Evolutionary conservation across 2,113 vertebrate genomes (phyloP).

Genomic region (Arothron firmamentum): DNA sequence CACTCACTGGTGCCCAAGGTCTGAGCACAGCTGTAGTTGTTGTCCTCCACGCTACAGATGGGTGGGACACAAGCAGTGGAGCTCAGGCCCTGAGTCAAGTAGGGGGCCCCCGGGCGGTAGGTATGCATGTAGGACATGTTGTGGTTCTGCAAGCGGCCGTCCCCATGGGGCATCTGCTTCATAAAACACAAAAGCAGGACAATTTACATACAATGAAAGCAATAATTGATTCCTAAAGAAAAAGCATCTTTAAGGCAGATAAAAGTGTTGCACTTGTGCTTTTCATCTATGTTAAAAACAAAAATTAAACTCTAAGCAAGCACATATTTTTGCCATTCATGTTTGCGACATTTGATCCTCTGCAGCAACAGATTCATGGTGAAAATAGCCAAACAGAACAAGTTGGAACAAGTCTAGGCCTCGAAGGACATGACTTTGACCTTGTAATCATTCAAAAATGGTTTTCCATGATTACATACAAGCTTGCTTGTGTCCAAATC

Average conservation of each 20-base stretch:
- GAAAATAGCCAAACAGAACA: too few species aligned
- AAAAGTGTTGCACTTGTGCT: neutral
- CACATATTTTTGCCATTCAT: too few species aligned
- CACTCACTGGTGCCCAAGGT: constrained; percentile 81
- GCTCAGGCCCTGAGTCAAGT: constrained; percentile 82
- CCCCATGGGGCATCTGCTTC: constrained; percentile 80
- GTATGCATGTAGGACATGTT: constrained; percentile 83
- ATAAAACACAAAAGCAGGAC: constrained; percentile 8
- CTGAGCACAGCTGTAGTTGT: constrained; percentile 69
- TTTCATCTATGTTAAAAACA: neutral
- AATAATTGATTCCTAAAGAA: neutral
- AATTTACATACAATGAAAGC: neutral
- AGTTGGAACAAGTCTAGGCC: too few species aligned
- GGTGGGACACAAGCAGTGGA: constrained; percentile 74
- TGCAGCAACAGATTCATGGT: too few species aligned
- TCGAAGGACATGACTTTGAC: too few species aligned
- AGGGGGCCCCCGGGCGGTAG: constrained; percentile 84
- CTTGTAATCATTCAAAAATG: too few species aligned
- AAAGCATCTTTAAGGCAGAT: neutral
- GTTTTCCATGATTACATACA: too few species aligned
- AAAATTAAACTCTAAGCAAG: too few species aligned
- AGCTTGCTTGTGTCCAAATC: too few species aligned
- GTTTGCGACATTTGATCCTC: too few species aligned
- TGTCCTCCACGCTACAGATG: constrained; percentile 80
- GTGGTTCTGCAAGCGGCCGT: constrained; percentile 76